Evolutionary conservation across 2,888 invertebrate genomes (phyloP).

Genomic region (Hetaerina titia): DNA sequence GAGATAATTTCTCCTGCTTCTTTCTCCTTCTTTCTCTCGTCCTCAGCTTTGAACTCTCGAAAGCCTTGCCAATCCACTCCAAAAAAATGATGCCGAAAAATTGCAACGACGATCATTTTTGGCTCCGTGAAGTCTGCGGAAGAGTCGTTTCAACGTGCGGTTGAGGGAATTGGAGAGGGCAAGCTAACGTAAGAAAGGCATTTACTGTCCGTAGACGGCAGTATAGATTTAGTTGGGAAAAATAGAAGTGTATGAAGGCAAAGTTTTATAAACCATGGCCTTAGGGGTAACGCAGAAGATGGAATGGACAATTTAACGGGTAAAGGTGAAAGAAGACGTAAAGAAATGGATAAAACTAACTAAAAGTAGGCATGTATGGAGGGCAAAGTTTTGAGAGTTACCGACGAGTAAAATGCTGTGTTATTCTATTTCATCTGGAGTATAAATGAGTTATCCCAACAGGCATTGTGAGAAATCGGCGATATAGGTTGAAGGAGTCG

Average conservation of each 20-base stretch:
- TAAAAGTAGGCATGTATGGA: too few relatives aligned
- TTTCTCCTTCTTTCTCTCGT: background rate
- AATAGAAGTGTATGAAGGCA: background rate
- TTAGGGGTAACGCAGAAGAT: background rate
- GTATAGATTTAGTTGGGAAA: background rate
- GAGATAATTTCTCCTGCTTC: slow-evolving; percentile 28
- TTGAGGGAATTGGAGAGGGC: background rate
- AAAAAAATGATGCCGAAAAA: background rate
- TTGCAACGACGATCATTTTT: slow-evolving; percentile 38
- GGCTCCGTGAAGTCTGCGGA: slow-evolving; percentile 40
- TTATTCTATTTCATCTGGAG: too few relatives aligned
- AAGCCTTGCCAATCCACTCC: slow-evolving; percentile 28
- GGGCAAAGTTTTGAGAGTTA: too few relatives aligned
- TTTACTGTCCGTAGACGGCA: background rate
- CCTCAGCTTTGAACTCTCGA: slow-evolving; percentile 6
- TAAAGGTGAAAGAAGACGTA: too few relatives aligned
- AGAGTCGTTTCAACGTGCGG: slow-evolving; percentile 19
- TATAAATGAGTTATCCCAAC: too few relatives aligned
- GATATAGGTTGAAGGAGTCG: too few relatives aligned
- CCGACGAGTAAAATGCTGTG: too few relatives aligned
- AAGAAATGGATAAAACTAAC: too few relatives aligned
- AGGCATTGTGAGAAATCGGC: too few relatives aligned
- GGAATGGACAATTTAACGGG: background rate
- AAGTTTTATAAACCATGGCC: background rate
- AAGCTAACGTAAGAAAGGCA: background rate